Conservation (phyloP, 2,113 vertebrate genomes). For the Daphoenositta chrysoptera region DNA sequence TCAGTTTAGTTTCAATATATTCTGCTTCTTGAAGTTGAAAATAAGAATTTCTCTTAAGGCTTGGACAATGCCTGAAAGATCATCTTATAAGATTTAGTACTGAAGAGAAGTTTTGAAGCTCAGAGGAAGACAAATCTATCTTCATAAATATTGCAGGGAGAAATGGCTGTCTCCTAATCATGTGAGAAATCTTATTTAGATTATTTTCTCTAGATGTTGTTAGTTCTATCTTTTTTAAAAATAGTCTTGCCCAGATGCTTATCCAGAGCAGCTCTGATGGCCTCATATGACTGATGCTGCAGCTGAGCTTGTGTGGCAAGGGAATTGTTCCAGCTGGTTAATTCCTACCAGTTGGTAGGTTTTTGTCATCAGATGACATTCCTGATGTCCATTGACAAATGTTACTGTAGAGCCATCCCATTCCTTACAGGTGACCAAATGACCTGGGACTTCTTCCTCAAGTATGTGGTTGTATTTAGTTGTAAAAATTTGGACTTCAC, state of each 20-base stretch:
- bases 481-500: background rate
- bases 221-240: background rate
- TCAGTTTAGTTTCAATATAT: background rate
- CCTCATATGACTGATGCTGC: background rate
- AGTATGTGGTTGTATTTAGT: background rate
- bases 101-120: background rate
- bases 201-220: background rate
- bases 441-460: background rate
- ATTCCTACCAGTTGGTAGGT: background rate
- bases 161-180: background rate
- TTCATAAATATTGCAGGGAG: background rate
- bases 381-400: background rate
- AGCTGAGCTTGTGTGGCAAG: background rate
- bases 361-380: background rate
- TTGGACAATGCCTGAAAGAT: background rate
- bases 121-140: background rate
- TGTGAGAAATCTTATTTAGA: background rate
- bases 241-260: background rate
- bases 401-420: background rate
- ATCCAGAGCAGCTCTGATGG: background rate
- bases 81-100: background rate
- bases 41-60: background rate
- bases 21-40: background rate
- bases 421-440: background rate
- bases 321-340: background rate